phyloP scores from a whole-genome alignment of 2,797 vertebrate species.

The Trachurus trachurus region DNA sequence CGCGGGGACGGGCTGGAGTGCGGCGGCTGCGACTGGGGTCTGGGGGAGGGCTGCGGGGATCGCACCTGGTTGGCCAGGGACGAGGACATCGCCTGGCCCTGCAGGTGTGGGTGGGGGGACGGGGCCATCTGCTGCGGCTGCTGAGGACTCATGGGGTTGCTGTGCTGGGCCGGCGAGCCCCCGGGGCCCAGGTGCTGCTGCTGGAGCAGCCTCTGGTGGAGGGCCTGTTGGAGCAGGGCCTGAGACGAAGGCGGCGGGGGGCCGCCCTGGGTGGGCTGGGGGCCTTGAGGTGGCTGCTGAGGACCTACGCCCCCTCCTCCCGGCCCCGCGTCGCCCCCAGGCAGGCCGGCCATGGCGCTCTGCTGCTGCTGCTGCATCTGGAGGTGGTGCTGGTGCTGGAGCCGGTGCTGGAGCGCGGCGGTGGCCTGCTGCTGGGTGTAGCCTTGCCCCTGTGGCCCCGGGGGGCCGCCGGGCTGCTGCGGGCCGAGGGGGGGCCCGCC shows the following conservation, averaged over 20 bases:
- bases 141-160: slow-evolving; percentile 96
- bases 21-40: slow-evolving; percentile 97
- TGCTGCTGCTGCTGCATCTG: slow-evolving; percentile 92
- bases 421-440: slow-evolving; percentile 89
- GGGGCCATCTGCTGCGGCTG: slow-evolving; percentile 89
- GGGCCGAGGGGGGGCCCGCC: slow-evolving; percentile 72
- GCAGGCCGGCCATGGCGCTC: slow-evolving; percentile 89
- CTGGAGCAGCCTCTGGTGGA: slow-evolving; percentile 93
- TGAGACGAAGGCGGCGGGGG: slow-evolving; percentile 85
- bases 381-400: slow-evolving; percentile 92
- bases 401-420: slow-evolving; percentile 89
- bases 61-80: slow-evolving; percentile 97
- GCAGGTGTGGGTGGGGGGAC: slow-evolving; percentile 94
- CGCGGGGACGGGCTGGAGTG: slow-evolving; percentile 98
- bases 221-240: slow-evolving; percentile 88
- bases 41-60: slow-evolving; percentile 95
- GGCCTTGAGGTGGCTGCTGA: slow-evolving; percentile 84
- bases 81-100: slow-evolving; percentile 89
- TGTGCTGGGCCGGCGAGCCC: slow-evolving; percentile 89
- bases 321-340: slow-evolving; percentile 74
- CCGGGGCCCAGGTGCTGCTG: slow-evolving; percentile 92
- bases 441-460: slow-evolving; percentile 89
- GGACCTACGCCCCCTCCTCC: slow-evolving; percentile 83
- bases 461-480: slow-evolving; percentile 86
- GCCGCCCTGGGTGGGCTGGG: slow-evolving; percentile 84